Percentiles rank a stretch among this genome's conserved stretches.
phyloP scores from a whole-genome alignment of 30 jellyfish, hydroid and myxozoan species.

The Aurelia aurita region DNA sequence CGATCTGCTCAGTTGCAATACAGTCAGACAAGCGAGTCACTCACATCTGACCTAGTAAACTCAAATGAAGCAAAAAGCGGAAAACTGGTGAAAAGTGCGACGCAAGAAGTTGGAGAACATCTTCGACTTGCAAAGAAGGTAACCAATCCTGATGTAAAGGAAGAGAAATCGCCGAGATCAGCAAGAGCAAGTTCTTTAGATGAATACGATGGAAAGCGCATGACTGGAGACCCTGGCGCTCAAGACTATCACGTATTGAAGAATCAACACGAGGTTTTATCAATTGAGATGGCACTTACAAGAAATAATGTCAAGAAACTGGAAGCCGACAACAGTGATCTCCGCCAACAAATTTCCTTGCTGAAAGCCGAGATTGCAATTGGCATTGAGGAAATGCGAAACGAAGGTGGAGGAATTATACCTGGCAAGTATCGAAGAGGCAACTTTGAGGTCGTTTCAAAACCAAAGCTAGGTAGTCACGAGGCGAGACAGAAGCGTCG shows the following conservation, averaged over 20 bases:
- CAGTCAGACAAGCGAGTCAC: not conserved
- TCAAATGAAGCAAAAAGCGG: not conserved
- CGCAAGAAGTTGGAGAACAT: not conserved
- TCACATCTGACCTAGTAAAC: not conserved
- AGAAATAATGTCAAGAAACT: slow-evolving; percentile 59
- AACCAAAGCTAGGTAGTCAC: not conserved
- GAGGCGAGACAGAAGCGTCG: slow-evolving; percentile 13
- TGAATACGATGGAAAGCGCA: not conserved
- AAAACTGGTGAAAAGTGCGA: not conserved
- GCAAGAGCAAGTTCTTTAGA: not conserved
- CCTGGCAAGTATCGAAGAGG: slow-evolving; percentile 75
- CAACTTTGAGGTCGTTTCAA: slow-evolving; percentile 63
- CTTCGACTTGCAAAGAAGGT: not conserved
- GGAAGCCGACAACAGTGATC: slow-evolving; percentile 60
- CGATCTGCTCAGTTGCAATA: not conserved
- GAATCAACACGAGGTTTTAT: slow-evolving; percentile 60
- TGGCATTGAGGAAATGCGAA: slow-evolving; percentile 28
- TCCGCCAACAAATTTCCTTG: slow-evolving; percentile 54
- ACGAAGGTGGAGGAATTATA: slow-evolving; percentile 61
- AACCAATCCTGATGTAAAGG: not conserved
- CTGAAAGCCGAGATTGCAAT: slow-evolving; percentile 65
- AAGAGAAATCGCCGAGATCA: not conserved
- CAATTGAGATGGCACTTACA: slow-evolving; percentile 71
- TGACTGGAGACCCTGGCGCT: not conserved
- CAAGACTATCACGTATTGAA: not conserved